phyloP scores from a whole-genome alignment of 2,113 vertebrate genomes.

The Passer domesticus region DNA sequence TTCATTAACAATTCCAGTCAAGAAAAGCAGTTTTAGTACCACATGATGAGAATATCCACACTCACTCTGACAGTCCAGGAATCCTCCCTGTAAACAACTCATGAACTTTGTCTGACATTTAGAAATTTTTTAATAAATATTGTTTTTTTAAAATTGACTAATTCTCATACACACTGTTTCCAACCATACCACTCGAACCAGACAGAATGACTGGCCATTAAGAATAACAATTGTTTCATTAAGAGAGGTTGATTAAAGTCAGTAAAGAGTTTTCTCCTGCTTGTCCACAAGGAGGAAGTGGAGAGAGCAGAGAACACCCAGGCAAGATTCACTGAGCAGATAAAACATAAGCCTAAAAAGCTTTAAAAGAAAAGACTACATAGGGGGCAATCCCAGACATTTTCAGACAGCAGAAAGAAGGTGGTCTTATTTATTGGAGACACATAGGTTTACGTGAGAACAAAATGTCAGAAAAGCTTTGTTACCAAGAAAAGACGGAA shows the following conservation, averaged over 20 bases:
- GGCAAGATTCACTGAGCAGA: background rate
- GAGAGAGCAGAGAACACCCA: background rate
- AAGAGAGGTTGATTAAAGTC: background rate
- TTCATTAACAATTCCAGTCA: background rate
- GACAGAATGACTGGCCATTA: background rate
- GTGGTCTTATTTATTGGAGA: background rate
- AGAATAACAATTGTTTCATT: background rate
- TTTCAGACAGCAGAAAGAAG: background rate
- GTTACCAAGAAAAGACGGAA: background rate
- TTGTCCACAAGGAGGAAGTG: background rate
- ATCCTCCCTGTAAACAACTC: background rate
- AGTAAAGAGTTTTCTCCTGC: background rate
- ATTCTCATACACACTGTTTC: background rate
- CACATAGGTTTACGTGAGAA: background rate
- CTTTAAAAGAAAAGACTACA: background rate
- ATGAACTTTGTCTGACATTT: background rate
- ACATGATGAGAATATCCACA: background rate
- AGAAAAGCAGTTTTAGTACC: background rate
- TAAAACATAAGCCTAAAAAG: background rate
- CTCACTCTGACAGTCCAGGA: background rate
- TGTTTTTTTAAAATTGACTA: background rate
- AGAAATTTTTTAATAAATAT: background rate
- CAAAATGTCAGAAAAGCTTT: background rate
- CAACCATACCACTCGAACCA: background rate
- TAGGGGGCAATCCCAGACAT: background rate